Percentiles rank a stretch among this genome's conserved stretches.
These are phyloP conservation scores for Eristalis intricaria DNA, from an alignment of 2,888 invertebrate genomes.

Conservation along the genomic window DNA sequence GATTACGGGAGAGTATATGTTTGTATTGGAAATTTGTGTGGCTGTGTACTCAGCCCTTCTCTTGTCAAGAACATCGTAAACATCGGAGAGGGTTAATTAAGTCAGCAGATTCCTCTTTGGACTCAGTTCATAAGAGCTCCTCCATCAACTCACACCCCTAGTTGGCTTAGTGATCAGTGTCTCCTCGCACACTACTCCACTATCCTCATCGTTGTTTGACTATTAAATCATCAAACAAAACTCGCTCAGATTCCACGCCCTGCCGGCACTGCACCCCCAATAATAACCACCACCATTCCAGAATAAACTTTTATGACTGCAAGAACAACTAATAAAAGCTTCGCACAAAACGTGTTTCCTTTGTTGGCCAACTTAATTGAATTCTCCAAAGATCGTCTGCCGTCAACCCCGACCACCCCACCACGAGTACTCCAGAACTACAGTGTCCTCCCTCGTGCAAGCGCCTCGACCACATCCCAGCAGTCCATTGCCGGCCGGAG, in stretches of 20 bases:
- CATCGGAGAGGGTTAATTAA: too few relatives aligned
- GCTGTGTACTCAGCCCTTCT: too few relatives aligned
- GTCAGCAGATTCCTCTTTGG: too few relatives aligned
- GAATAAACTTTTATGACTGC: slow-evolving; percentile 52
- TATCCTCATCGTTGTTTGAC: too few relatives aligned
- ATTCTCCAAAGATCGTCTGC: slow-evolving; percentile 59
- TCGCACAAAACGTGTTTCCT: slow-evolving; percentile 63
- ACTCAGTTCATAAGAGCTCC: too few relatives aligned
- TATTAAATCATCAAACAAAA: not conserved
- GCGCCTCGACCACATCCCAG: not conserved
- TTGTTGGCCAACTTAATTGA: slow-evolving; percentile 62
- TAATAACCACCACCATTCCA: slow-evolving; percentile 48
- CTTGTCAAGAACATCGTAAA: too few relatives aligned
- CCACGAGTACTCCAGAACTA: not conserved
- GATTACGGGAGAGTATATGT: too few relatives aligned
- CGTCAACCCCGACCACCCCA: not conserved
- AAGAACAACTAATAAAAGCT: slow-evolving; percentile 61
- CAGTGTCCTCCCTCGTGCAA: not conserved
- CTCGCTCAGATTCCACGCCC: not conserved
- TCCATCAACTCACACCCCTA: too few relatives aligned
- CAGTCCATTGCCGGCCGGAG: slow-evolving; percentile 22
- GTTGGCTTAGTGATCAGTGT: too few relatives aligned
- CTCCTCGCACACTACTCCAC: too few relatives aligned
- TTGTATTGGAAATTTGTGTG: too few relatives aligned
- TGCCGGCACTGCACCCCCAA: not conserved